Base-by-base conservation (phyloP, 2,797 vertebrate species). In the Enteromius fasciolatus region DNA sequence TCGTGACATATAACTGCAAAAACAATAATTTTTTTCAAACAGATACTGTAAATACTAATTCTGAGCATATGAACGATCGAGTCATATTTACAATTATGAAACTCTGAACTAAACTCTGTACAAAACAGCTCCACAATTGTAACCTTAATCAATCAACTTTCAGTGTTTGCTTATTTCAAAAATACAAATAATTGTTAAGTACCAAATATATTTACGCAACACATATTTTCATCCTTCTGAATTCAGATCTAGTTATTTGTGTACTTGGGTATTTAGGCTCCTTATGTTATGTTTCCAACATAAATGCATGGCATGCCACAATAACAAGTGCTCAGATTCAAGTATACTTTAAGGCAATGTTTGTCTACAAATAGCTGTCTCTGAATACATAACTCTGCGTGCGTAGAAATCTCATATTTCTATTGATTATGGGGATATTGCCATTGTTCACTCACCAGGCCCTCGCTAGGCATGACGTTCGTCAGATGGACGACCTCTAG, bases 401-500 rank as follows among this genome's bases (percentile, higher is more conserved):
- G 57, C 7, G 11, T 18, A n/a, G n/a, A n/a, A 14, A 33, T 33
- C 18, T 48, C 15, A n/a, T 68, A 28, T 63, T 68, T 64, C 41
- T 78, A 4, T 33, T 25, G 6, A 36, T 76, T 23, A 20, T 25
- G 14, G 14, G 1, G 15, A 46, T 50, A 39, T 59, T 9, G 25
- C 36, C 28, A 23, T 63, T 83, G n/a, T 76, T 70, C 36, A 84
- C 95, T 95, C 90, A 96, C 95, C 94, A 94, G 31, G 83, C 93
- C 93, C 87, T 94, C 90, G 20, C 89, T 93, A 74, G 91, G 90
- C 92, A 93, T 89, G 20, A 93, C 92, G 83, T 95, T 93, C 77
- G 94, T 93, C 85, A 92, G 89, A 82, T 92, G 93, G 88, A 94
- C 93, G 1, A 94, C 92, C 91, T 95, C 93, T 77, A 94, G 90